Conservation (phyloP, 2,888 invertebrate species). For the Drosophila sordidula region DNA sequence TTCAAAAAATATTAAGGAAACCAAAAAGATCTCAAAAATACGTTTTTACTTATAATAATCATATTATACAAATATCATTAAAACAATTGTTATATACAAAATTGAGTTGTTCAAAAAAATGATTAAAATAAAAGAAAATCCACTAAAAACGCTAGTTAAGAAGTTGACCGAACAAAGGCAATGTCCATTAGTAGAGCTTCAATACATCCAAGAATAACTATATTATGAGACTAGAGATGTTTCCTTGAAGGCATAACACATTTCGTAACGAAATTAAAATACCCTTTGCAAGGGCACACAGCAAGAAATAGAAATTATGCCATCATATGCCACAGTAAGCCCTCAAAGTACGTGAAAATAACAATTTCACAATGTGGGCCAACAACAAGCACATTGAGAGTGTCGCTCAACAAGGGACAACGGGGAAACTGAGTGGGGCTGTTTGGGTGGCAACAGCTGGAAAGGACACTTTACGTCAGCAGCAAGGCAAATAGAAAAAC, state of each 20-base stretch:
- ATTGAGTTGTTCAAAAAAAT: too few species aligned
- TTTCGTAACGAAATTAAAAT: background rate
- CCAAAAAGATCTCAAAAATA: too few species aligned
- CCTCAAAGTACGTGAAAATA: conserved; percentile 60
- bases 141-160: too few species aligned
- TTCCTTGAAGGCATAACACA: background rate
- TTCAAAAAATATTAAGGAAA: too few species aligned
- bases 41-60: too few species aligned
- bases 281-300: conserved; percentile 1
- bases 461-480: conserved; percentile 79
- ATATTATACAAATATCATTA: too few species aligned
- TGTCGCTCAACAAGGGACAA: conserved; percentile 23
- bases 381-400: conserved; percentile 63
- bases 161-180: too few species aligned
- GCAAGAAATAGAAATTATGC: conserved; percentile 61
- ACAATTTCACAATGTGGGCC: conserved; percentile 61
- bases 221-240: background rate
- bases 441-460: conserved; percentile 46
- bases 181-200: too few species aligned
- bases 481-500: conserved; percentile 42
- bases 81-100: too few species aligned
- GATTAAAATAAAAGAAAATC: too few species aligned
- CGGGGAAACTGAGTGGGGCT: conserved; percentile 1
- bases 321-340: conserved; percentile 58
- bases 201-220: too few species aligned